These are phyloP conservation scores for Aelia acuminata DNA, from an alignment of 2,888 invertebrate genomes.

Conservation along the genomic window DNA sequence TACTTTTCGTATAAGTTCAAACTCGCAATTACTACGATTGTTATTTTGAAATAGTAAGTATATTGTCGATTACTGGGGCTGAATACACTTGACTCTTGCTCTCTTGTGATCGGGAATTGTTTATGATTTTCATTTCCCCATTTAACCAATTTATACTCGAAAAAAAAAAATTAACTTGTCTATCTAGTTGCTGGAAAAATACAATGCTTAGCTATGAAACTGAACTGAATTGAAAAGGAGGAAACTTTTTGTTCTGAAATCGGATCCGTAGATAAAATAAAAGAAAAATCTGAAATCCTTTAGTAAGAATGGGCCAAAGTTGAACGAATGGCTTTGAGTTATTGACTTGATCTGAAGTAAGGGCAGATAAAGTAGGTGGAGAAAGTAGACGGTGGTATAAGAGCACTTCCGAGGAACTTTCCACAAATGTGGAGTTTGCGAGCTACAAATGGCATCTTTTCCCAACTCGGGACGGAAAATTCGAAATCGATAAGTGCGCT, in stretches of 20 bases:
- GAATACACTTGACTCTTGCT: too few relatives aligned
- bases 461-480: background rate
- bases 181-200: too few relatives aligned
- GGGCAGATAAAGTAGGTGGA: constrained; percentile 27
- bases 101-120: too few relatives aligned
- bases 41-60: too few relatives aligned
- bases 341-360: constrained; percentile 42
- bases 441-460: constrained; percentile 42
- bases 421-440: constrained; percentile 39
- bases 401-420: background rate
- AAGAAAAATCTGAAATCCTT: background rate
- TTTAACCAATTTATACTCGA: too few relatives aligned
- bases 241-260: background rate
- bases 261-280: background rate
- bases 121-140: too few relatives aligned
- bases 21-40: too few relatives aligned
- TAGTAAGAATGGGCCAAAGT: background rate
- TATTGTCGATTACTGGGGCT: too few relatives aligned
- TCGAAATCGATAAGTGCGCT: constrained; percentile 15
- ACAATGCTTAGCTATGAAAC: background rate
- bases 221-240: too few relatives aligned
- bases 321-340: constrained; percentile 14
- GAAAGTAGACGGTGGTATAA: constrained; percentile 31
- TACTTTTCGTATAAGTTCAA: too few relatives aligned
- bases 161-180: too few relatives aligned